A percentile compares a stretch with the other conserved stretches of the same genome.
Conservation (phyloP, 2,888 invertebrate species). For the Anarsia innoxiella region DNA sequence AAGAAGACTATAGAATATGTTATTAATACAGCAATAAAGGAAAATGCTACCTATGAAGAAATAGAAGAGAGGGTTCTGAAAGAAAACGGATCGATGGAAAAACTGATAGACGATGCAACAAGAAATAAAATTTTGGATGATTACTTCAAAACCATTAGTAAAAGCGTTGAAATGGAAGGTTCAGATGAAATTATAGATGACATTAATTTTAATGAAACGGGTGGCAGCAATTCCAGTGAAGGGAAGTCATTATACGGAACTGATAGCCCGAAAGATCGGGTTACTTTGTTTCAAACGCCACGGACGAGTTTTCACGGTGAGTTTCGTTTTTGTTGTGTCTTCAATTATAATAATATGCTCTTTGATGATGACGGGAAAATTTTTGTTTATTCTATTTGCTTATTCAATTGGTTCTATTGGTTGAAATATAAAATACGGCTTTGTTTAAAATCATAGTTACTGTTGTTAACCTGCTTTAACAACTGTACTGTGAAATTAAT, state of each 20-base stretch:
- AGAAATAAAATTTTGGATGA: slow-evolving; percentile 55
- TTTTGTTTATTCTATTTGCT: too few relatives aligned
- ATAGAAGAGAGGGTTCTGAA: slow-evolving; percentile 17
- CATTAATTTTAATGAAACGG: slow-evolving; percentile 18
- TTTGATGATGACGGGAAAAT: too few relatives aligned
- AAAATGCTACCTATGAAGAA: slow-evolving; percentile 14
- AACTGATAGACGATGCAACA: slow-evolving; percentile 53
- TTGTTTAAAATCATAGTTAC: too few relatives aligned
- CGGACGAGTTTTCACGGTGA: slow-evolving; percentile 1
- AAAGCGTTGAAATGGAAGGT: slow-evolving; percentile 24
- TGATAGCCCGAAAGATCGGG: neutral
- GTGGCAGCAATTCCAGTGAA: slow-evolving; percentile 5
- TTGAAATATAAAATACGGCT: too few relatives aligned
- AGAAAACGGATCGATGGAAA: slow-evolving; percentile 47
- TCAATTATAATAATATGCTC: too few relatives aligned
- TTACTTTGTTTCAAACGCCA: slow-evolving; percentile 4
- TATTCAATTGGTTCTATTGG: too few relatives aligned
- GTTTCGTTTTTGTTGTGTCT: too few relatives aligned
- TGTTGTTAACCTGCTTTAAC: too few relatives aligned
- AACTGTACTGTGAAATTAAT: too few relatives aligned
- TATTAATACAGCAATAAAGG: neutral
- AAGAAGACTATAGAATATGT: neutral
- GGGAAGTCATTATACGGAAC: slow-evolving; percentile 1
- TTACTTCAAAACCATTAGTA: slow-evolving; percentile 57
- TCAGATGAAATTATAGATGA: slow-evolving; percentile 14